These are phyloP conservation scores for Tokudaia muenninki DNA, from an alignment of 2,797 vertebrate genomes.

Conservation along the genomic window DNA sequence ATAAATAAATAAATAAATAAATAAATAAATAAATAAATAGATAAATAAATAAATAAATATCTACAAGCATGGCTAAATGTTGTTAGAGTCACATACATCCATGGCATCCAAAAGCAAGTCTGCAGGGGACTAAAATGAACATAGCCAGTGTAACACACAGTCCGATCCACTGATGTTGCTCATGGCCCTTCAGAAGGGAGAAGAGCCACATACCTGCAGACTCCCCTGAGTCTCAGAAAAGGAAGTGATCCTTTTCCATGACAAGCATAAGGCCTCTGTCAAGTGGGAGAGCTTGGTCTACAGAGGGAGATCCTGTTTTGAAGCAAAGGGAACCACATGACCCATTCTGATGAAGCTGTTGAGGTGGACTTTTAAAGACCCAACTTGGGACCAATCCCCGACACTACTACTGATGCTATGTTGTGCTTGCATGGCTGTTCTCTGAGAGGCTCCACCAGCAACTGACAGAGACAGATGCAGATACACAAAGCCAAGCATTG, in stretches of 20 bases:
- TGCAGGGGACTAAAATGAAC: background rate
- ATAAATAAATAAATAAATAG: too few species aligned
- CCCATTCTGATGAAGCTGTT: background rate
- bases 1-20: background rate
- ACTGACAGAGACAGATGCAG: background rate
- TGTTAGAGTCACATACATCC: background rate
- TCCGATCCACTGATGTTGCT: background rate
- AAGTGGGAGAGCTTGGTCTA: background rate
- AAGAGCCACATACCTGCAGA: background rate
- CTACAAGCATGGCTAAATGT: background rate
- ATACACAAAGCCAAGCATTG: background rate
- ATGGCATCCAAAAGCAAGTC: constrained; percentile 25
- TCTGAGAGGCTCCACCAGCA: too few species aligned
- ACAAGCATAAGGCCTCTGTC: background rate
- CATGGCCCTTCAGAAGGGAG: background rate
- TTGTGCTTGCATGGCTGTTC: too few species aligned
- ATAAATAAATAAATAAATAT: background rate
- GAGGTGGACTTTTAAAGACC: background rate
- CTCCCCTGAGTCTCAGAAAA: background rate
- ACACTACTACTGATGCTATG: too few species aligned
- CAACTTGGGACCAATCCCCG: too few species aligned
- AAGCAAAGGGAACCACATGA: background rate
- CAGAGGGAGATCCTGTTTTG: background rate
- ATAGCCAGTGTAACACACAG: background rate
- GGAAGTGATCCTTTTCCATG: background rate